Evolutionary conservation across 2,113 vertebrate species (phyloP), one percentile per base, ranked within the genome.

Genomic region (Passer domesticus): DNA sequence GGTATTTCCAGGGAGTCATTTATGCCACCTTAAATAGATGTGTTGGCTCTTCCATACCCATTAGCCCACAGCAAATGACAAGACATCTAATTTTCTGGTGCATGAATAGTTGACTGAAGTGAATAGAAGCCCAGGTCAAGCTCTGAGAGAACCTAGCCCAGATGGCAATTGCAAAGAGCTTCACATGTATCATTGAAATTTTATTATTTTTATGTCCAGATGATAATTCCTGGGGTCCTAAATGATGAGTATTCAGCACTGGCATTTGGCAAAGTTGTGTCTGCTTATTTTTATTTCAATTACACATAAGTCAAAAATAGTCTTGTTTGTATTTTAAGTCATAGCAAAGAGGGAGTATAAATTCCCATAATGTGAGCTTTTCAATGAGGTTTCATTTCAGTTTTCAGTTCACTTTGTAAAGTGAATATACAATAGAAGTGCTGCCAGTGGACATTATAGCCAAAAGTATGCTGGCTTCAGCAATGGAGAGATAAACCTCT

Each of bases 281-380:
- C 78, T 83, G 31, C 56, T 95, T 83, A 55, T 91, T 95, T 95
- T 88, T 85, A 39, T 80, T 94, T 91, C 73, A 89, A 59, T 93
- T 94, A 43, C 58, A 33, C 15, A 5, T 53, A 90, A 83, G 64
- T 90, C 41, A 87, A 93, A 92, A 94, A 78, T 64, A 83, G 60
- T 49, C 82, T 64, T 93, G 76, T 83, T 94, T 93, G 47, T 85
- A 90, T 90, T 94, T 93, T 83, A 82, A 94, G 62, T 73, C 80
- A 68, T 44, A 56, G 66, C 78, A 83, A 85, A 94, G 92, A 73
- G 53, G 82, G 80, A 94, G 43, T 72, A 96, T 90, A 90, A 94
- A 95, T 88, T 89, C 46, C 76, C 8, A 6, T 90, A 83, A 93
- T 87, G 72, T 76, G 82, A 79, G 35, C 33, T 90, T 95, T 94